Evolutionary conservation across 2,113 vertebrate genomes (phyloP), one percentile per base, ranked within the genome.

Genomic region (Ameiurus melas): DNA sequence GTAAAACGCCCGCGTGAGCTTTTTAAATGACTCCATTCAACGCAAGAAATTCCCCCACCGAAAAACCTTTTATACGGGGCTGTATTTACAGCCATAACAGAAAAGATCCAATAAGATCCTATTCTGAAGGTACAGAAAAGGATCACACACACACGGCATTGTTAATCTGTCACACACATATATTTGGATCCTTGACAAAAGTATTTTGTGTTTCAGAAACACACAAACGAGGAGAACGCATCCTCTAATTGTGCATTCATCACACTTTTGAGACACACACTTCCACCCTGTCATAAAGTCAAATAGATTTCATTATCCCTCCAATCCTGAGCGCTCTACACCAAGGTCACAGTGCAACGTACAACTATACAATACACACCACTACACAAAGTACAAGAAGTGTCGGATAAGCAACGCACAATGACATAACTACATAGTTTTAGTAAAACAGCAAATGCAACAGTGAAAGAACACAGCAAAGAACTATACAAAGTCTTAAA

Each of bases 11-110:
- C 27, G 83, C 83, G 16, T 51, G 58, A 43, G 39, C 30, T 85
- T 85, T 85, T 85, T 22, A 71, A 85, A 73, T n/a, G n/a, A 25
- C 84, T 73, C 51, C 62, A 85, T 85, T 85, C 84, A 85, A 9
- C 12, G 51, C 19, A 66, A 53, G 78, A 85, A 85, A 53, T 53
- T 85, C 68, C 84, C 66, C 62, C 5, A 14, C 64, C 25, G 19
- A 68, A 68, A 47, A 84, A 84, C 68, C 66, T 73, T 85, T 73
- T 85, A 73, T 85, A 58, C 1, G 36, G 66, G 10, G n/a, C 84
- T 85, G 84, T 33, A 73, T 85, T 85, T 73, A 85, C 84, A 57
- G 51, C 51, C 51, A 86, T 53, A 80, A 81, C 75, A 81, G 13
- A 80, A 80, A 64, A 80, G 43, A 85, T 22, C 66, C 83, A 25